These are phyloP conservation scores for Tachuris rubrigastra DNA, from an alignment of 2,113 vertebrate species.

Conservation along the genomic window DNA sequence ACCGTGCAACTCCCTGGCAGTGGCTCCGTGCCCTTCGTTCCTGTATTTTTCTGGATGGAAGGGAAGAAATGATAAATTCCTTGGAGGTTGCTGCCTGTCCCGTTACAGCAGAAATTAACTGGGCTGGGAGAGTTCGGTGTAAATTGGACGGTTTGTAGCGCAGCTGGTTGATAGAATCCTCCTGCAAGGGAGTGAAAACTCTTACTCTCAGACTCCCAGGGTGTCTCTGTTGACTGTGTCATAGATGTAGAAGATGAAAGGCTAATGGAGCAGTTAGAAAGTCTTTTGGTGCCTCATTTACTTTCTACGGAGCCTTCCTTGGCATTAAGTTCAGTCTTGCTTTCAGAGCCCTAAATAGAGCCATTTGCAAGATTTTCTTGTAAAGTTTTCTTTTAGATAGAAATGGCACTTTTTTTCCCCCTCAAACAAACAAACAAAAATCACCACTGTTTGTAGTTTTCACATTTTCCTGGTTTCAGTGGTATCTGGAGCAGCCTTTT, in stretches of 20 bases:
- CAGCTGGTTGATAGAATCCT: background rate
- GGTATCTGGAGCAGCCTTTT: background rate
- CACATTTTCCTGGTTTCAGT: background rate
- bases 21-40: background rate
- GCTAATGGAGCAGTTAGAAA: slow-evolving; percentile 38
- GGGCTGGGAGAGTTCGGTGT: background rate
- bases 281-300: slow-evolving; percentile 41
- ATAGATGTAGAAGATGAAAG: slow-evolving; percentile 28
- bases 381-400: background rate
- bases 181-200: background rate
- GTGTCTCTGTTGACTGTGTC: slow-evolving; percentile 15
- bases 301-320: background rate
- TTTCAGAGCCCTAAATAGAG: background rate
- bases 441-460: background rate
- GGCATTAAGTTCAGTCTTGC: background rate
- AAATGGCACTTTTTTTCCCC: accelerated
- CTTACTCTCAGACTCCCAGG: background rate
- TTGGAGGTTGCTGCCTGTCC: background rate
- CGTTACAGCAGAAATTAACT: background rate
- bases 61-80: background rate
- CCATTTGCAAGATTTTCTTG: background rate
- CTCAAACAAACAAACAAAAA: background rate
- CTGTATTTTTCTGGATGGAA: background rate
- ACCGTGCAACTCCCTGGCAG: background rate
- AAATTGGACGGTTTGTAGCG: background rate